Evolutionary conservation across 2,113 vertebrate species (phyloP).

Genomic region (Leuciscus idus): DNA sequence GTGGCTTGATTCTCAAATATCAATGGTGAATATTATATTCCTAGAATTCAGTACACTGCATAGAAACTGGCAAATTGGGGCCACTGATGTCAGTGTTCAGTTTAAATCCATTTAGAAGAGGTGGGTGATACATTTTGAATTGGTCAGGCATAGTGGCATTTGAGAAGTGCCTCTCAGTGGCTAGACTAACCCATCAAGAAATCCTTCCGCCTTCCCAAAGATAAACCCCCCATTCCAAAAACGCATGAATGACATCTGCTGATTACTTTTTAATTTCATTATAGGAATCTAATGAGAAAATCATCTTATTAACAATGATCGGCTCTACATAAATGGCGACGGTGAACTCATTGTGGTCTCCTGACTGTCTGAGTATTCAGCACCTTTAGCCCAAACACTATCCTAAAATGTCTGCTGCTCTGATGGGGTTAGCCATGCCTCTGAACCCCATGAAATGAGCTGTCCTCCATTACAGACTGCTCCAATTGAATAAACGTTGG

Average conservation of each 20-base stretch:
- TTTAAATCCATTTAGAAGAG: slow-evolving; percentile 54
- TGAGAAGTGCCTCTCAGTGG: slow-evolving; percentile 47
- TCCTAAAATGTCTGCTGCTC: slow-evolving; percentile 36
- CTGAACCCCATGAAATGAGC: slow-evolving; percentile 37
- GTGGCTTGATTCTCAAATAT: slow-evolving; percentile 3
- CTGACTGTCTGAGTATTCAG: slow-evolving; percentile 32
- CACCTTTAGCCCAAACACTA: slow-evolving; percentile 42
- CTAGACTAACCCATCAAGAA: slow-evolving; percentile 55
- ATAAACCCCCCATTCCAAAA: slow-evolving; percentile 45
- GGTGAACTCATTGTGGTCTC: slow-evolving; percentile 43
- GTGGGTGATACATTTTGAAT: slow-evolving; percentile 52
- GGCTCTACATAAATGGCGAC: slow-evolving; percentile 41
- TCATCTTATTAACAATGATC: slow-evolving; percentile 58
- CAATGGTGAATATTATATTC: not conserved
- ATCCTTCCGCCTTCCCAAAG: slow-evolving; percentile 45
- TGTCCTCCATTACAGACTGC: slow-evolving; percentile 11
- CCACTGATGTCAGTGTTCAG: slow-evolving; percentile 34
- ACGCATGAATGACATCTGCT: slow-evolving; percentile 51
- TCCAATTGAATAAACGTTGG: slow-evolving; percentile 27
- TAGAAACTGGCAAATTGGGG: slow-evolving; percentile 13
- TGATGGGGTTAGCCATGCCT: slow-evolving; percentile 42
- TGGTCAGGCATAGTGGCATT: slow-evolving; percentile 52
- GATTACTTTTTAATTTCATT: slow-evolving; percentile 59
- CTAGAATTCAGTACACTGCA: not conserved
- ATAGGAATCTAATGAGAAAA: slow-evolving; percentile 54